Evolutionary conservation across 2,113 vertebrate genomes (phyloP), one percentile per base, ranked within the genome.

Genomic region (Upupa epops): DNA sequence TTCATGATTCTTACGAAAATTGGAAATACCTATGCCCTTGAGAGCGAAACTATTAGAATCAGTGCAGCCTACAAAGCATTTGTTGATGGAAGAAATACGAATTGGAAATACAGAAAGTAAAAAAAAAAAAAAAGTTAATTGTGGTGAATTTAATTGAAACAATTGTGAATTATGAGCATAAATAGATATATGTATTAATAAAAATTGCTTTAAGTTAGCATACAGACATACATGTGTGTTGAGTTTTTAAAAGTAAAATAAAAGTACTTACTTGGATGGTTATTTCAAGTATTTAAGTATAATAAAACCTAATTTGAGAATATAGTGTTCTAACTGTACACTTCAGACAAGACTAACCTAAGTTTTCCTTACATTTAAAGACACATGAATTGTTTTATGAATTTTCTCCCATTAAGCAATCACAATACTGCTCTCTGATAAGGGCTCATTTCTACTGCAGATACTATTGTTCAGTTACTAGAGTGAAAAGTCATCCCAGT

Each of bases 201-300:
- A 2, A 18, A 11, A 37, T 83, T 6, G 1, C 19, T 86, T 80
- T 65, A 46, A 63, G 55, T 42, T 40, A 29, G 13, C 26, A 72
- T 79, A 59, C 36, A 51, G 3, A 24, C 22, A 73, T 68, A 58
- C 13, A 6, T 19, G 4, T 24, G 8, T 29, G 40, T 42, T 12
- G 5, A 2, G 15, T 16, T n/a, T 45, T 46, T 0, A 32, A 22
- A 31, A 0, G 4, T 5, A 42, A 42, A 15, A 42, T 42, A 42
- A 42, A 42, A 42, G 40, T 42, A 42, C 40, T 42, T 15, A 42
- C 40, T 54, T 46, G 8, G 5, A 31, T 24, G 20, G 3, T 42
- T 42, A 75, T 77, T 92, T 83, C 1, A 9, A 63, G 21, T 19
- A 80, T 52, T 93, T 19, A 48, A 56, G 28, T 76, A 66, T 79